Evolutionary conservation across 1,140 invertebrate genomes (phyloP).

Genomic region (Sitodiplosis mosellana): DNA sequence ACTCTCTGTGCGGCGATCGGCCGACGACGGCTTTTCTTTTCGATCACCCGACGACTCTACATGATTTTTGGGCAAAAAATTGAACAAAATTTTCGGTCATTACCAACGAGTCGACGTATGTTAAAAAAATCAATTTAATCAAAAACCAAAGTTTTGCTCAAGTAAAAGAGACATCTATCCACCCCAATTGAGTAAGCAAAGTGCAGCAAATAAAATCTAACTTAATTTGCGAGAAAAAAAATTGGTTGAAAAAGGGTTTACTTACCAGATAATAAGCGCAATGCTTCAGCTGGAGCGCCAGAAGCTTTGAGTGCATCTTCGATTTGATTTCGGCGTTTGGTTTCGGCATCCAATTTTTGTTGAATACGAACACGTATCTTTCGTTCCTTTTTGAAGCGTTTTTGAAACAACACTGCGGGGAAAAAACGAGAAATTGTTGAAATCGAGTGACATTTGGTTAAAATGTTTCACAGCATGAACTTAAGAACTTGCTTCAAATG

Average conservation of each 20-base stretch:
- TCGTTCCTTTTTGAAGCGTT: constrained; percentile 68
- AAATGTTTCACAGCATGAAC: no score
- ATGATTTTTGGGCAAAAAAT: background rate
- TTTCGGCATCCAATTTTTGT: constrained; percentile 62
- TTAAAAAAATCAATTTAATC: background rate
- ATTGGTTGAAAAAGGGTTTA: constrained; percentile 2
- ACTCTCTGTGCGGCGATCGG: constrained; percentile 14
- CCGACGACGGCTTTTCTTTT: constrained; percentile 5
- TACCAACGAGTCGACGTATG: background rate
- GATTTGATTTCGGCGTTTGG: constrained; percentile 54
- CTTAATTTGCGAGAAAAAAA: background rate
- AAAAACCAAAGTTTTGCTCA: background rate
- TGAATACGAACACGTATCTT: constrained; percentile 62
- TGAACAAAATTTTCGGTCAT: background rate
- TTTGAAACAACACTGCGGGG: constrained; percentile 66
- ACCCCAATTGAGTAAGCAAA: background rate
- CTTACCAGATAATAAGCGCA: constrained; percentile 60
- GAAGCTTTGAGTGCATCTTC: constrained; percentile 63
- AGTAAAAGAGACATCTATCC: background rate
- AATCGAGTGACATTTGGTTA: background rate
- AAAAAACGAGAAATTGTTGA: constrained; percentile 11
- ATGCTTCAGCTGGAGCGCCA: constrained; percentile 51
- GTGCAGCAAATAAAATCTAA: background rate
- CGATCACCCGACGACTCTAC: constrained; percentile 1
- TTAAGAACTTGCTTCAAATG: no score